These are phyloP conservation scores for Coccyzus lansbergi DNA, from an alignment of 2,797 vertebrate genomes.

Conservation along the genomic window DNA sequence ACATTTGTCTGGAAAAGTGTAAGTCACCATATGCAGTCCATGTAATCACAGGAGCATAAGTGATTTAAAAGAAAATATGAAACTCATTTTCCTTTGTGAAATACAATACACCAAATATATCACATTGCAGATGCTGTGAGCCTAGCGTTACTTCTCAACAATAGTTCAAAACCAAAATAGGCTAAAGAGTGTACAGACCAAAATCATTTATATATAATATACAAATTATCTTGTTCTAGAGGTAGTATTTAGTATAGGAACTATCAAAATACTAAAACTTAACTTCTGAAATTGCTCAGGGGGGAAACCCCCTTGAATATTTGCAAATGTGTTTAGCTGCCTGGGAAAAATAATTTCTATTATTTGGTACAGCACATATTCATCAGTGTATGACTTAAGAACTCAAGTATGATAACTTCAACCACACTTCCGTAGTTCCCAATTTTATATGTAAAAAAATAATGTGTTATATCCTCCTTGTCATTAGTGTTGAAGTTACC, in stretches of 20 bases:
- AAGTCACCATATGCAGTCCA: neutral
- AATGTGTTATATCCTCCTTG: neutral
- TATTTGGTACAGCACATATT: neutral
- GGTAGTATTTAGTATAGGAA: neutral
- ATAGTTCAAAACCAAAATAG: neutral
- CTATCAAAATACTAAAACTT: neutral
- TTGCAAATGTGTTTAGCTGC: neutral
- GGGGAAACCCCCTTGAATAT: neutral
- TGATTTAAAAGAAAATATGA: neutral
- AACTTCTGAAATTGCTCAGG: neutral
- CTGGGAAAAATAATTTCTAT: neutral
- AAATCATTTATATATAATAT: neutral
- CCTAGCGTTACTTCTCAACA: neutral
- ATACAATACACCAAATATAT: neutral
- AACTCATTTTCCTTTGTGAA: neutral
- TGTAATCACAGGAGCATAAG: neutral
- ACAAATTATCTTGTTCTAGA: neutral
- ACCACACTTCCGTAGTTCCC: neutral
- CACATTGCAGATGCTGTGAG: neutral
- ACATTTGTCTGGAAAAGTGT: neutral
- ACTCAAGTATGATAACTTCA: conserved; percentile 14
- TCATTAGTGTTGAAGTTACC: neutral
- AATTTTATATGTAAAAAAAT: neutral
- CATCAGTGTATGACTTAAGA: neutral
- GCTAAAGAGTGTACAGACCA: neutral